Base-by-base conservation (phyloP, 2,888 invertebrate genomes). In the Athetis lepigone region DNA sequence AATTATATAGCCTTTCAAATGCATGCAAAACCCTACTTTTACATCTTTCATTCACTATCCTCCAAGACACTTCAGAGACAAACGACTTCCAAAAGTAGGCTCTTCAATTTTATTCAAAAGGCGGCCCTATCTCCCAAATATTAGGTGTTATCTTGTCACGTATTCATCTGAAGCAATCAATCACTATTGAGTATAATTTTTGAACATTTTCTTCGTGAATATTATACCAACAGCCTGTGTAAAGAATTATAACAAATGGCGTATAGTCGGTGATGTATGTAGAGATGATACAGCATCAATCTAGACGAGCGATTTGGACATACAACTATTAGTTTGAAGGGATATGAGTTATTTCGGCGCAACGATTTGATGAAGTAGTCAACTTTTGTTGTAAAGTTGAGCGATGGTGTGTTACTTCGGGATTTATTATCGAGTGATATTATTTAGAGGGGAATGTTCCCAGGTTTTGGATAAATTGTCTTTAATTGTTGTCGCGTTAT, bases 181-280 rank as follows among this genome's bases (percentile, higher is more conserved):
- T 80, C 82, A 78, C 33, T 43, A 40, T 27, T 23, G 49, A 73
- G 63, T 70, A 73, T 59, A 71, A 66, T 61, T 63, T 64, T 68
- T 46, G 68, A 56, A 72, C 69, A 66, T 76, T 75, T 61, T 72
- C 39, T 69, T 70, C 46, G 36, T 0, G 11, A 33, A 40, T 39
- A 21, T 25, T 19, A 39, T 54, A 39, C 33, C 47, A 75, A 64
- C 81, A 77, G 0, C 81, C 82, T 83, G 77, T 87, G 73, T 67
- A 64, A 50, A 59, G 85, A 83, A 85, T 86, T 88, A 89, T 90
- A 90, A 90, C 84, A 90, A 90, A 91, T 89, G 85, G 85, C 78
- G 82, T 74, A 71, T 80, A 82, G 73, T 61, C 80, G 75, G 82
- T 90, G 90, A 90, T 88, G 87, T 88, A 90, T 90, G 86, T 78